Evolutionary conservation across 2,797 vertebrate species (phyloP).

Genomic region (Siniperca obscura): DNA sequence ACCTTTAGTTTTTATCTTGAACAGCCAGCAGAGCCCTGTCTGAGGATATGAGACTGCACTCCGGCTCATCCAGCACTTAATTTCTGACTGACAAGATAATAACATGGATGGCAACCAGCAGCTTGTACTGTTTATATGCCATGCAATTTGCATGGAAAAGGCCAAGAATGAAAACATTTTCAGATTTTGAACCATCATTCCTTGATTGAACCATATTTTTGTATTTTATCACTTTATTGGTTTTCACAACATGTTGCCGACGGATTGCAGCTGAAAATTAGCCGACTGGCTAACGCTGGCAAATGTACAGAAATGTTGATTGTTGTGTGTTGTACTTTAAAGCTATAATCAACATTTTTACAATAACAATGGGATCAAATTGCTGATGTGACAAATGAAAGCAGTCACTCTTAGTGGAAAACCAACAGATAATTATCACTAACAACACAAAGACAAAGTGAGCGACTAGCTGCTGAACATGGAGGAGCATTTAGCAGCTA

Average conservation of each 20-base stretch:
- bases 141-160: neutral
- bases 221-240: neutral
- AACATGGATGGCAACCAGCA: neutral
- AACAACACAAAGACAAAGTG: no score
- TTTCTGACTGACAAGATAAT: neutral
- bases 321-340: neutral
- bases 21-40: no score
- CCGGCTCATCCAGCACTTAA: neutral
- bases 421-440: neutral
- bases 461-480: neutral
- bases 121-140: neutral
- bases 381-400: neutral
- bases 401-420: neutral
- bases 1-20: no score
- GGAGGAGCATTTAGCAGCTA: neutral
- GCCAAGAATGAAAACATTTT: neutral
- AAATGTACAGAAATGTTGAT: neutral
- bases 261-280: slow-evolving; percentile 1
- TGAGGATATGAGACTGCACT: no score
- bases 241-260: slow-evolving; percentile 7
- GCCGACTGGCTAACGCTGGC: neutral
- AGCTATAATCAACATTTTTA: neutral
- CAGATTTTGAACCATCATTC: no score
- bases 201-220: no score
- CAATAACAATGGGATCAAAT: neutral